A percentile compares a stretch with the other conserved stretches of the same genome.
phyloP scores from a whole-genome alignment of 2,797 vertebrate genomes.

The Pseudomugil gertrudae region DNA sequence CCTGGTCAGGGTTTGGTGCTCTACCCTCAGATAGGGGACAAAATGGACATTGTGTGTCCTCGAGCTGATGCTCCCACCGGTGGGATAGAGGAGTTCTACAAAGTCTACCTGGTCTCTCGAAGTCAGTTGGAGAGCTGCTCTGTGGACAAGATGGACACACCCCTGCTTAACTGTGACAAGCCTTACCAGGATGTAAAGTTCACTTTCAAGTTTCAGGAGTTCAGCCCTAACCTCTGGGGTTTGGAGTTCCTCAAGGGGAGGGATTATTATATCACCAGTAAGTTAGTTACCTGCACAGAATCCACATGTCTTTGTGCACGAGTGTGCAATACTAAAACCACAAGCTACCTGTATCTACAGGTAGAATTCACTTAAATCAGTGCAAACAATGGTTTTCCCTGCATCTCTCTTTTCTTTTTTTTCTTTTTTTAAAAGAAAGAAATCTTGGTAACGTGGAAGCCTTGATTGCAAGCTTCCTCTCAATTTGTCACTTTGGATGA shows the following conservation, averaged over 20 bases:
- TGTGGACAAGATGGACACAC: conserved; percentile 89
- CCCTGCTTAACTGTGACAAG: conserved; percentile 95
- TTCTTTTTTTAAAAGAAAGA: too few species aligned
- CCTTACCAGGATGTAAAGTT: conserved; percentile 97
- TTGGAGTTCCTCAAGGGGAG: conserved; percentile 95
- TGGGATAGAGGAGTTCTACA: conserved; percentile 92
- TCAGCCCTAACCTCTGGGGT: conserved; percentile 98
- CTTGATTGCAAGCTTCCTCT: conserved; percentile 49
- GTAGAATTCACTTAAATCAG: conserved; percentile 40
- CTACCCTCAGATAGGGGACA: conserved; percentile 98
- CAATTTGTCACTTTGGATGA: conserved; percentile 67
- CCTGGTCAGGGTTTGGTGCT: conserved; percentile 92
- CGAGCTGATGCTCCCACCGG: conserved; percentile 85
- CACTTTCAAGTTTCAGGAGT: conserved; percentile 99
- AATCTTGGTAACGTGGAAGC: conserved; percentile 26
- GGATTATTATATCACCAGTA: conserved; percentile 99
- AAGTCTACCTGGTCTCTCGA: conserved; percentile 94
- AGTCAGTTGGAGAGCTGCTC: conserved; percentile 93
- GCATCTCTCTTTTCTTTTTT: neutral
- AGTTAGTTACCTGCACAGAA: conserved; percentile 10
- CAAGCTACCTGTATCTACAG: conserved; percentile 41
- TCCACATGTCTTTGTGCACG: neutral
- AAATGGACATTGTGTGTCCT: conserved; percentile 99
- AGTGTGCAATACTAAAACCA: neutral
- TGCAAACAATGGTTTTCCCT: conserved; percentile 25